Evolutionary conservation across 2,113 vertebrate genomes (phyloP).

Genomic region (Phyllostomus discolor): DNA sequence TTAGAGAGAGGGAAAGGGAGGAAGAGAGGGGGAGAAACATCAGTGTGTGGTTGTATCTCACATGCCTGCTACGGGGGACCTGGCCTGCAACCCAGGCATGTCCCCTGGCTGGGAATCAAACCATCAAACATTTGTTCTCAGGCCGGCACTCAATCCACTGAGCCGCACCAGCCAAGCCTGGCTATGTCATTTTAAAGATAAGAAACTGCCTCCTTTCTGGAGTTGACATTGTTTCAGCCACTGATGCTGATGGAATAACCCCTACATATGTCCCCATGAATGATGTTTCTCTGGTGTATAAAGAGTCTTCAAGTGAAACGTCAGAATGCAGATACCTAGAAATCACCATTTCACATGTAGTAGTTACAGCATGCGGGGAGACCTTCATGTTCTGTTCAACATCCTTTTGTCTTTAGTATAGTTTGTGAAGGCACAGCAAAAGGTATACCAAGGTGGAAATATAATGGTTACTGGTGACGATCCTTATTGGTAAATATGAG

Average conservation of each 20-base stretch:
- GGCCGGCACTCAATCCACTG: too few relatives aligned
- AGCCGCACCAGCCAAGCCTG: not conserved
- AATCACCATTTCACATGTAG: not conserved
- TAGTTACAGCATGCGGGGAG: not conserved
- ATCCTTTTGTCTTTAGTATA: not conserved
- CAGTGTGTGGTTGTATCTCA: too few relatives aligned
- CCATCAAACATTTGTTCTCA: too few relatives aligned
- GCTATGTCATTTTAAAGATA: conserved; percentile 39
- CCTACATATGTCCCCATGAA: not conserved
- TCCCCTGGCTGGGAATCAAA: too few relatives aligned
- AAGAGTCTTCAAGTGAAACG: not conserved
- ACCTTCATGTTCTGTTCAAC: not conserved
- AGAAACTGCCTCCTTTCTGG: not conserved
- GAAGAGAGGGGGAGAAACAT: too few relatives aligned
- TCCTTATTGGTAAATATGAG: not conserved
- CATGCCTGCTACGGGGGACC: too few relatives aligned
- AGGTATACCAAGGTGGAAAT: not conserved
- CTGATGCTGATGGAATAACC: not conserved
- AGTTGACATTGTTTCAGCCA: not conserved
- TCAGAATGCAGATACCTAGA: not conserved
- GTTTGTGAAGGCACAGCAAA: not conserved
- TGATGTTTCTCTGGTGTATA: not conserved
- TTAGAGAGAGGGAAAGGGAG: too few relatives aligned
- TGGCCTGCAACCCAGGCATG: too few relatives aligned
- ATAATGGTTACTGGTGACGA: not conserved